Evolutionary conservation across 2,113 vertebrate species (phyloP), one percentile per base, ranked within the genome.

Genomic region (Pristiophorus japonicus): DNA sequence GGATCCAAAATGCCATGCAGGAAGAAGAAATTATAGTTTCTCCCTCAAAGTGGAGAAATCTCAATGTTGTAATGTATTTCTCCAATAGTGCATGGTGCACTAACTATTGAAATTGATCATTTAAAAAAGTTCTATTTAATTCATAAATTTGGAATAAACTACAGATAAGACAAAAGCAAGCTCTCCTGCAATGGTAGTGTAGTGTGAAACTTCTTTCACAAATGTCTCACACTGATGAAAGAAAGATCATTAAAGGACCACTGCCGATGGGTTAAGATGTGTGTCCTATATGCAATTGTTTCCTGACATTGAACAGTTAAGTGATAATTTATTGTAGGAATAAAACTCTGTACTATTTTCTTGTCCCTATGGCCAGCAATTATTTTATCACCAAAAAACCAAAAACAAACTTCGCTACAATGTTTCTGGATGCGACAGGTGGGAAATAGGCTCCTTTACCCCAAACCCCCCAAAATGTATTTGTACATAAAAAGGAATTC

Each of bases 401-500:
- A 47, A 65, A 73, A 70, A 47, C 66, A 67, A 67, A 94, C 65
- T 94, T 70, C 11, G 73, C 10, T 27, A 66, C 47, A 94, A 94
- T 70, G 22, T 27, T 94, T 73, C 7, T 51, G 65, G 38, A 73
- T 94, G 27, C 93, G 18, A 94, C 93, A 94, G 66, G 63, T 94
- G 93, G 93, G 65, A 94, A 94, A 90, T 27, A 59, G 27, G 4
- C 11, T 94, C 45, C 42, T 14, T 70, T 24, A 1, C 27, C 27
- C 27, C 10, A 45, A 67, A 7, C n/a, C 38, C 38, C 63, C 8
- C 1, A n/a, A 92, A 92, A 92, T 65, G 34, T 1, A 38, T 14
- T 62, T 91, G 51, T 0, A n/a, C 3, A 55, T 47, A 55, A 88
- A 88, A 55, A 63, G 38, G 14, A 63, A 92, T 92, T 90, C 27